These are phyloP conservation scores for Scylla paramamosain DNA, from an alignment of 1,140 invertebrate genomes.

Conservation along the genomic window DNA sequence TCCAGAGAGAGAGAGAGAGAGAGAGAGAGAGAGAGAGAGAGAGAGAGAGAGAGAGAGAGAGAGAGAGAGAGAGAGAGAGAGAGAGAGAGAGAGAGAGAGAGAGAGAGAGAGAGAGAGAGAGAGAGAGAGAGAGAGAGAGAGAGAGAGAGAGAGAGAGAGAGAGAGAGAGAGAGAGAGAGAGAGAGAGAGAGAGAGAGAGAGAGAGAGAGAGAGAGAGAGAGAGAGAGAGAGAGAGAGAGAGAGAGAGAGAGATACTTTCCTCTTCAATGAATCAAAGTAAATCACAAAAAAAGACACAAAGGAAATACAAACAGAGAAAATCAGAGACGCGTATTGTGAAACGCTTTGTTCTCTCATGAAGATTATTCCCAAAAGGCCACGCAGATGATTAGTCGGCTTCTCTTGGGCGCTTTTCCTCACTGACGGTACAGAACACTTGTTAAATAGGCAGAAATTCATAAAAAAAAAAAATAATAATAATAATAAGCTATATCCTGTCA, in stretches of 20 bases:
- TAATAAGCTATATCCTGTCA: too few species aligned
- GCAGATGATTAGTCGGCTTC: too few species aligned
- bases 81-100: not conserved
- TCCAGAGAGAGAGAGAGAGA: not conserved
- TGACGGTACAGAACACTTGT: too few species aligned
- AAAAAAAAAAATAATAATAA: too few species aligned
- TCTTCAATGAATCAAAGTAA: not conserved
- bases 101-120: not conserved
- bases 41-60: not conserved
- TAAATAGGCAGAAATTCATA: too few species aligned
- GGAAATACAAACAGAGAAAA: not conserved
- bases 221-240: not conserved
- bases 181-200: not conserved
- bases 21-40: not conserved
- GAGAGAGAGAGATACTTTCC: not conserved
- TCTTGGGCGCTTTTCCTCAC: too few species aligned
- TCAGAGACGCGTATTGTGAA: not conserved
- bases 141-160: not conserved
- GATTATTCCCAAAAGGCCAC: too few species aligned
- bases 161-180: not conserved
- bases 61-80: not conserved
- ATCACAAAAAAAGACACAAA: not conserved
- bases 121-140: constrained; percentile 35
- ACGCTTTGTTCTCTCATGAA: too few species aligned
- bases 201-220: not conserved